phyloP scores from a whole-genome alignment of 2,797 vertebrate genomes.

The Sciaenops ocellatus region DNA sequence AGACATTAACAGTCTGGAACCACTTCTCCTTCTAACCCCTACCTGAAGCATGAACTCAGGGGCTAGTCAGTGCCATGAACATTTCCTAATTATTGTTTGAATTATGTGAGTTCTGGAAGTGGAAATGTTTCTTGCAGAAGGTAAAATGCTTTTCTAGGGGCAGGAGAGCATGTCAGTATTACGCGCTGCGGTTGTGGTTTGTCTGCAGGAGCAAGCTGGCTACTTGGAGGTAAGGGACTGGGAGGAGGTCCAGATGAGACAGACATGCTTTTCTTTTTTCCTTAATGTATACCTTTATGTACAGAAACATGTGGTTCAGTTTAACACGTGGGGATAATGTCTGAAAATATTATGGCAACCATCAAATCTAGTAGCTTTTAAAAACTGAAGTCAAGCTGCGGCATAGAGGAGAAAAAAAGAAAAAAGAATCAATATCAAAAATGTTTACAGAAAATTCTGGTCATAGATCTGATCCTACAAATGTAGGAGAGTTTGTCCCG shows the following conservation, averaged over 20 bases:
- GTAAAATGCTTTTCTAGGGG: conserved; percentile 44
- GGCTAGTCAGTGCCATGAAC: conserved; percentile 36
- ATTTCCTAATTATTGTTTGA: conserved; percentile 72
- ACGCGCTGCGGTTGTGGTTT: conserved; percentile 58
- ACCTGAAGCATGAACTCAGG: conserved; percentile 59
- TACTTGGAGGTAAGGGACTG: conserved; percentile 68
- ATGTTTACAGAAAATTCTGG: not conserved
- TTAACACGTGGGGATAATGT: conserved; percentile 67
- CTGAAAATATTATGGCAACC: conserved; percentile 54
- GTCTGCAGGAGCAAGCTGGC: conserved; percentile 57
- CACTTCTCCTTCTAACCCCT: conserved; percentile 61
- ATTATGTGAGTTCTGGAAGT: conserved; percentile 53
- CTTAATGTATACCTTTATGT: conserved; percentile 54
- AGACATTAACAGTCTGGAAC: conserved; percentile 78
- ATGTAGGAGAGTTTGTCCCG: conserved; percentile 16
- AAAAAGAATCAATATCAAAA: not conserved
- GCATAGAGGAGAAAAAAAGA: conserved; percentile 22
- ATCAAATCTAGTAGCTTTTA: conserved; percentile 37
- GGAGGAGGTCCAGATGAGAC: conserved; percentile 71
- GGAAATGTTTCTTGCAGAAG: conserved; percentile 55
- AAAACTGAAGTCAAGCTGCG: conserved; percentile 11
- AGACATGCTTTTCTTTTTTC: conserved; percentile 66
- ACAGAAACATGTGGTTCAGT: conserved; percentile 65
- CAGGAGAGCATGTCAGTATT: conserved; percentile 50
- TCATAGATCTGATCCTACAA: conserved; percentile 2